A percentile compares a stretch with the other conserved stretches of the same genome.
Conservation (phyloP, 2,888 invertebrate genomes). For the Automeris io region DNA sequence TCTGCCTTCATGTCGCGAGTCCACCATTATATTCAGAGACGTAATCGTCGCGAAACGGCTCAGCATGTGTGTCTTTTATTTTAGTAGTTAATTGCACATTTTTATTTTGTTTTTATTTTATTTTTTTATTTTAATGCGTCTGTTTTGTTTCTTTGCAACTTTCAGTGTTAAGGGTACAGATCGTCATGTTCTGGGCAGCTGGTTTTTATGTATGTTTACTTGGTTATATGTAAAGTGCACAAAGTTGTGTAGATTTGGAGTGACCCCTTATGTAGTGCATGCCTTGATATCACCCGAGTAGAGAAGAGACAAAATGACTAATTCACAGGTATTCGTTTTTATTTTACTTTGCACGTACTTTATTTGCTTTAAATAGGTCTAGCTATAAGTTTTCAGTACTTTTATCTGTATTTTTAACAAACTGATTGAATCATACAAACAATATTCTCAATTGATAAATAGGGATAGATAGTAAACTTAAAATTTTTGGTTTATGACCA, state of each 20-base stretch:
- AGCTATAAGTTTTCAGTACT: conserved; percentile 10
- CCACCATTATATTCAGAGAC: conserved; percentile 36
- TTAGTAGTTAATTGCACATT: conserved; percentile 24
- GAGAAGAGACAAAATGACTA: conserved; percentile 73
- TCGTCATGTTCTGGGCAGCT: conserved; percentile 66
- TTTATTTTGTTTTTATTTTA: conserved; percentile 33
- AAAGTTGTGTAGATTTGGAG: conserved; percentile 57
- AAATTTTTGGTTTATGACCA: neutral
- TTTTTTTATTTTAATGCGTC: conserved; percentile 57
- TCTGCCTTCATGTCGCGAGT: conserved; percentile 30
- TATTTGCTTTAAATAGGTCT: conserved; percentile 16
- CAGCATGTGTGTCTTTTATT: conserved; percentile 34
- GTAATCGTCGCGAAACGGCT: conserved; percentile 39
- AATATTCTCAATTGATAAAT: no score
- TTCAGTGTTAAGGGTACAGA: conserved; percentile 68
- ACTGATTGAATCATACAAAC: no score
- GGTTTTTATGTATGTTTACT: conserved; percentile 62
- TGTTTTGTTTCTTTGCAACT: conserved; percentile 57
- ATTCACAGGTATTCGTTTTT: conserved; percentile 75
- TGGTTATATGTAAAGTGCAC: conserved; percentile 68
- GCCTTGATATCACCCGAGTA: conserved; percentile 61
- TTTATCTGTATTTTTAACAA: neutral
- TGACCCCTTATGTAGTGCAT: conserved; percentile 70
- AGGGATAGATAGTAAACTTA: no score
- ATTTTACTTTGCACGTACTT: conserved; percentile 42